Percentiles rank a stretch among this genome's conserved stretches.
phyloP scores from a whole-genome alignment of 2,888 invertebrate genomes.

The Cryptus armator region DNA sequence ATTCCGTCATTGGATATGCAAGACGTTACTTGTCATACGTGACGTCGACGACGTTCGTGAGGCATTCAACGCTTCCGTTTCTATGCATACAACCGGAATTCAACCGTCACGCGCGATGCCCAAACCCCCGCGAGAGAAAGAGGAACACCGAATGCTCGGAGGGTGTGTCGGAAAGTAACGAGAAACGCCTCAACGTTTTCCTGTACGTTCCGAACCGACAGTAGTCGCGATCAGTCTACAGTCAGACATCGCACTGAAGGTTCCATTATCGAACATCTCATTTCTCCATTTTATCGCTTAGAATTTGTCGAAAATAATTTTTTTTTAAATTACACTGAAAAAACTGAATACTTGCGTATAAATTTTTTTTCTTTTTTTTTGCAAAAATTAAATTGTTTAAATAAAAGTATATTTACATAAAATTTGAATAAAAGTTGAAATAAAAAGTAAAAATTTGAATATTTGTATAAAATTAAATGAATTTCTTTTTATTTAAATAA shows the following conservation, averaged over 20 bases:
- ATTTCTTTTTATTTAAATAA: too few species aligned
- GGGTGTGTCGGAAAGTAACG: constrained; percentile 22
- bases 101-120: constrained; percentile 32
- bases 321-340: too few species aligned
- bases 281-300: not conserved
- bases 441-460: too few species aligned
- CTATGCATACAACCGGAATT: constrained; percentile 17
- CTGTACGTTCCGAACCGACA: not conserved
- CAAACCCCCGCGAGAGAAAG: not conserved
- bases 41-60: constrained; percentile 4
- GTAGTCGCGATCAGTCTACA: constrained; percentile 5
- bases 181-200: not conserved
- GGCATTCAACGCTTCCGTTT: not conserved
- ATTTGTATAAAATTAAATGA: too few species aligned
- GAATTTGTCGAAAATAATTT: too few species aligned
- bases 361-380: too few species aligned
- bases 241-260: constrained; percentile 1
- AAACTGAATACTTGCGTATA: too few species aligned
- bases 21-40: constrained; percentile 35
- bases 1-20: constrained; percentile 56
- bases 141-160: not conserved
- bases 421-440: too few species aligned
- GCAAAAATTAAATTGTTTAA: too few species aligned
- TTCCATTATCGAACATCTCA: constrained; percentile 1
- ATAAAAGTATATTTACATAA: too few species aligned